phyloP scores from a whole-genome alignment of 2,888 invertebrate species.

The Morpho achilles region DNA sequence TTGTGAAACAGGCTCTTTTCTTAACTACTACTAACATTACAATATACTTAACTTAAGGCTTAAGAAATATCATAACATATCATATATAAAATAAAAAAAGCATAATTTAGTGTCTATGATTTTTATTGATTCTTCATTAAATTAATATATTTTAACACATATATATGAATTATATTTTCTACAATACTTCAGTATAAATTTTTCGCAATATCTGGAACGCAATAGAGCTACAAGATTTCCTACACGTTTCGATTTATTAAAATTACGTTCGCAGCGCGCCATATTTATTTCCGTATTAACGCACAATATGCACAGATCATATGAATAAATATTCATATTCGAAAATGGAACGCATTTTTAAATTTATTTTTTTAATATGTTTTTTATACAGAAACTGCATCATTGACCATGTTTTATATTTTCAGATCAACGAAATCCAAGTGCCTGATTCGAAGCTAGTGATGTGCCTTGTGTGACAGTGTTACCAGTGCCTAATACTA shows the following conservation, averaged over 20 bases:
- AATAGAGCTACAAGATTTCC: no score
- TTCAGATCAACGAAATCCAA: conserved; percentile 46
- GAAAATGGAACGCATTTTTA: conserved; percentile 21
- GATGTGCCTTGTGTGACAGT: conserved; percentile 69
- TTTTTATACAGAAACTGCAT: not conserved
- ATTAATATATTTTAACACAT: no score
- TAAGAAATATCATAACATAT: no score
- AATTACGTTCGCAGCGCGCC: no score
- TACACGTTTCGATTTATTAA: no score
- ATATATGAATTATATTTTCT: no score
- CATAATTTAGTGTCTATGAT: no score
- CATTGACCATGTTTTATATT: conserved; percentile 30
- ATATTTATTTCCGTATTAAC: not conserved
- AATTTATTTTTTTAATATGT: not conserved
- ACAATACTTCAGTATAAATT: no score
- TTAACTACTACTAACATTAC: not conserved
- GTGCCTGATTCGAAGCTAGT: conserved; percentile 55
- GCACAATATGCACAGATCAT: conserved; percentile 18
- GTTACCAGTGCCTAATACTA: conserved; percentile 39
- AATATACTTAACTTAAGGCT: not conserved
- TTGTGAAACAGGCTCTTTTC: not conserved
- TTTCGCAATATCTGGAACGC: no score
- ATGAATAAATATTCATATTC: not conserved
- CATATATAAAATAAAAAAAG: no score
- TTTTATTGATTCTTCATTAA: no score